Evolutionary conservation across 2,888 invertebrate genomes (phyloP).

Genomic region (Palloptera scutellata): DNA sequence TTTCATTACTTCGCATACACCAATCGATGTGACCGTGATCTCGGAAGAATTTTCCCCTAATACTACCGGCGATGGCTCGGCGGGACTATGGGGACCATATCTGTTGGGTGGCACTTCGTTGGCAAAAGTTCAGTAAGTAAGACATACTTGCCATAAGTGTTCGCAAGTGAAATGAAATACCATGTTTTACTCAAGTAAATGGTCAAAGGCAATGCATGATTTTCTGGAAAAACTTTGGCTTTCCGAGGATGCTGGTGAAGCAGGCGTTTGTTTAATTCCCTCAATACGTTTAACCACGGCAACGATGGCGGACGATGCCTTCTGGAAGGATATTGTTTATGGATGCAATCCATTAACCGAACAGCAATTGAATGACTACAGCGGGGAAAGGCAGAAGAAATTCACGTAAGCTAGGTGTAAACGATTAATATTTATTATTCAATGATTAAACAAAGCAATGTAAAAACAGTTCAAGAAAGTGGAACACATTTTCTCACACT

Average conservation of each 20-base stretch:
- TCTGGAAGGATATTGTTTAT: slow-evolving; percentile 65
- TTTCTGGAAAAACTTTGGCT: slow-evolving; percentile 71
- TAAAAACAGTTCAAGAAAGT: too few species aligned
- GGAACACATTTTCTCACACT: too few species aligned
- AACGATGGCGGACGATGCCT: slow-evolving; percentile 48
- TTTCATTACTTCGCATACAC: slow-evolving; percentile 53
- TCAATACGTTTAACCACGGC: slow-evolving; percentile 60
- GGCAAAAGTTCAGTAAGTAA: slow-evolving; percentile 66
- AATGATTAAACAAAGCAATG: too few species aligned
- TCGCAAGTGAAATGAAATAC: too few species aligned
- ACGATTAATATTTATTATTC: slow-evolving; percentile 2
- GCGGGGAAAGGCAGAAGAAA: slow-evolving; percentile 55
- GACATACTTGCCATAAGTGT: neutral
- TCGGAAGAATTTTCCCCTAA: slow-evolving; percentile 74
- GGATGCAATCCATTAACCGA: slow-evolving; percentile 60
- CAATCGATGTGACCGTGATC: slow-evolving; percentile 69
- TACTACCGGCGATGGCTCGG: slow-evolving; percentile 81
- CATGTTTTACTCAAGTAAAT: slow-evolving; percentile 66
- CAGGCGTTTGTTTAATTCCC: slow-evolving; percentile 66
- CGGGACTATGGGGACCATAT: slow-evolving; percentile 80
- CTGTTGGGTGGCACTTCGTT: slow-evolving; percentile 69
- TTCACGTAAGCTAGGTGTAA: slow-evolving; percentile 58
- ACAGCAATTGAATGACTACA: slow-evolving; percentile 58
- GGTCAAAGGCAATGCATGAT: slow-evolving; percentile 71
- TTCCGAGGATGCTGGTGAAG: slow-evolving; percentile 65